A percentile compares a stretch with the other conserved stretches of the same genome.
Evolutionary conservation across 1,140 invertebrate genomes (phyloP).

Genomic region (Macrocentrus cingulum): DNA sequence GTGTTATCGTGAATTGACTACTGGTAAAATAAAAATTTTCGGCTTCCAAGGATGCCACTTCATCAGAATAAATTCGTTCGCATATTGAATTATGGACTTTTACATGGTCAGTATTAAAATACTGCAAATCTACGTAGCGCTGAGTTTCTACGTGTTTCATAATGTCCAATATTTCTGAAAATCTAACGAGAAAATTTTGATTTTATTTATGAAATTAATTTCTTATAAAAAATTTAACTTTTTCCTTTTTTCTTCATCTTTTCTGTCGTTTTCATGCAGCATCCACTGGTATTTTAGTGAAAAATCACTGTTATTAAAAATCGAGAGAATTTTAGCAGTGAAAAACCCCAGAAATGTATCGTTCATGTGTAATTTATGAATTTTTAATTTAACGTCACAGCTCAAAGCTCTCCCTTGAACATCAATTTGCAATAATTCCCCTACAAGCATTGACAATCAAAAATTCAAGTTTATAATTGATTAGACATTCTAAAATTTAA

Average conservation of each 20-base stretch:
- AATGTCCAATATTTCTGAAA: constrained; percentile 27
- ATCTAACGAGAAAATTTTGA: constrained; percentile 28
- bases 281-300: constrained; percentile 53
- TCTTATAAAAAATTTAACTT: constrained; percentile 26
- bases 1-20: constrained; percentile 34
- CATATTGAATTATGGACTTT: constrained; percentile 38
- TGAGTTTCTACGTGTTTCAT: constrained; percentile 30
- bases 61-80: constrained; percentile 42
- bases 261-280: constrained; percentile 31
- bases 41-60: constrained; percentile 34
- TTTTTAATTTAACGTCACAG: constrained; percentile 41
- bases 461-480: constrained; percentile 12
- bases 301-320: constrained; percentile 54
- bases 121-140: constrained; percentile 30
- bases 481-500: constrained; percentile 2
- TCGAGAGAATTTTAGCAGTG: constrained; percentile 39
- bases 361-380: constrained; percentile 43
- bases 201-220: no score
- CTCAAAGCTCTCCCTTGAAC: constrained; percentile 41
- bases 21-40: constrained; percentile 40
- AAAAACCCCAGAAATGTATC: constrained; percentile 54
- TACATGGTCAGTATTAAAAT: constrained; percentile 37
- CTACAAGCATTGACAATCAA: no score
- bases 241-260: constrained; percentile 34
- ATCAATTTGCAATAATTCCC: constrained; percentile 43